Evolutionary conservation across 2,797 vertebrate genomes (phyloP).

Genomic region (Crax fasciolata): DNA sequence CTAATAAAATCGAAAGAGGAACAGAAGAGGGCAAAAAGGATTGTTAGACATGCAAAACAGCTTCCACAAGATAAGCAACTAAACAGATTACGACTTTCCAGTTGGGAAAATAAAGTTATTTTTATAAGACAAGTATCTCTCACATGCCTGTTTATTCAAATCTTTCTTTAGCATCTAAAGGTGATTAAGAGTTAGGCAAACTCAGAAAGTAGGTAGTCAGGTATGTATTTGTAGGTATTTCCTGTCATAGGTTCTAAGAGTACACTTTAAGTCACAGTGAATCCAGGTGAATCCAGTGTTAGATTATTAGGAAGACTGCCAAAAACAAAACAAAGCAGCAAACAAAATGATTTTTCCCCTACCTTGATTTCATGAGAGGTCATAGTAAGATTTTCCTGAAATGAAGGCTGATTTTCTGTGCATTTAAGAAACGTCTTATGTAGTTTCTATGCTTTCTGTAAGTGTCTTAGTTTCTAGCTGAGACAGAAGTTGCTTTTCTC

Average conservation of each 20-base stretch:
- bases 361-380: accelerated
- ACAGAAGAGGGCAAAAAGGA: neutral
- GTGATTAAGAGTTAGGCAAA: neutral
- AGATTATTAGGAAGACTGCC: neutral
- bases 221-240: neutral
- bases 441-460: neutral
- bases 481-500: too few relatives aligned
- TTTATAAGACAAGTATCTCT: neutral
- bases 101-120: neutral
- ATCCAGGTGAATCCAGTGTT: neutral
- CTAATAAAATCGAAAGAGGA: neutral
- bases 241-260: neutral
- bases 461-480: neutral
- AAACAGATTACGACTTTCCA: neutral
- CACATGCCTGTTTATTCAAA: neutral
- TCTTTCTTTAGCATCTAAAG: neutral
- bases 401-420: neutral
- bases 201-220: neutral
- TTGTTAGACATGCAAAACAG: neutral
- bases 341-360: neutral
- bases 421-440: neutral
- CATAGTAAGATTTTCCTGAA: neutral
- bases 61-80: neutral
- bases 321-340: neutral
- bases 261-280: neutral